A percentile compares a stretch with the other conserved stretches of the same genome.
Evolutionary conservation across 2,797 vertebrate genomes (phyloP).

Genomic region (Amphiprion clarkii): DNA sequence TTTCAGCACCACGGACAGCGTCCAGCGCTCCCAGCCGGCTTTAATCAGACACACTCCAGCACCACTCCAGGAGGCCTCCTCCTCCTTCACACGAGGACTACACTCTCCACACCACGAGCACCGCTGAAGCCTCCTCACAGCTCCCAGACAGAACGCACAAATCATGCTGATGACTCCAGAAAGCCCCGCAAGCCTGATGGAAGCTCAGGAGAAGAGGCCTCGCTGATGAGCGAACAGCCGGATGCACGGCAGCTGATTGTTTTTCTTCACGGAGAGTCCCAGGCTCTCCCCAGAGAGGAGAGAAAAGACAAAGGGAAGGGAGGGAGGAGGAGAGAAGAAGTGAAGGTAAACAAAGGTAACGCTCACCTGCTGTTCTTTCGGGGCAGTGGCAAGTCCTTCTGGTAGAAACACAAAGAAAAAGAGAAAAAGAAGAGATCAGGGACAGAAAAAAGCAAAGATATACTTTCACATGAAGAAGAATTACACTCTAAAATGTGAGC

Average conservation of each 20-base stretch:
- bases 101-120: conserved; percentile 34
- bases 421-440: conserved; percentile 73
- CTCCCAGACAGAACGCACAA: conserved; percentile 21
- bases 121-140: conserved; percentile 20
- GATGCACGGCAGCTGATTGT: conserved; percentile 28
- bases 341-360: conserved; percentile 13
- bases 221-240: conserved; percentile 7
- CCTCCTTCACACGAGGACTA: conserved; percentile 28
- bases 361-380: conserved; percentile 94
- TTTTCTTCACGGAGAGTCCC: conserved; percentile 19
- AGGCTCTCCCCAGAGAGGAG: conserved; percentile 21
- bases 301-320: not conserved
- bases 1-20: conserved; percentile 75
- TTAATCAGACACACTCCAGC: conserved; percentile 47
- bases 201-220: conserved; percentile 12
- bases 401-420: conserved; percentile 74
- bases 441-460: conserved; percentile 5
- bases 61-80: conserved; percentile 23
- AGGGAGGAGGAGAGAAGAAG: not conserved
- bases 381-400: conserved; percentile 92
- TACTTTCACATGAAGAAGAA: not conserved
- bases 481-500: not conserved
- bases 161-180: conserved; percentile 25
- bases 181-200: conserved; percentile 16
- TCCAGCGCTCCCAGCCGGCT: conserved; percentile 36